Evolutionary conservation across 2,797 vertebrate species (phyloP).

Genomic region (Valencia hispanica): DNA sequence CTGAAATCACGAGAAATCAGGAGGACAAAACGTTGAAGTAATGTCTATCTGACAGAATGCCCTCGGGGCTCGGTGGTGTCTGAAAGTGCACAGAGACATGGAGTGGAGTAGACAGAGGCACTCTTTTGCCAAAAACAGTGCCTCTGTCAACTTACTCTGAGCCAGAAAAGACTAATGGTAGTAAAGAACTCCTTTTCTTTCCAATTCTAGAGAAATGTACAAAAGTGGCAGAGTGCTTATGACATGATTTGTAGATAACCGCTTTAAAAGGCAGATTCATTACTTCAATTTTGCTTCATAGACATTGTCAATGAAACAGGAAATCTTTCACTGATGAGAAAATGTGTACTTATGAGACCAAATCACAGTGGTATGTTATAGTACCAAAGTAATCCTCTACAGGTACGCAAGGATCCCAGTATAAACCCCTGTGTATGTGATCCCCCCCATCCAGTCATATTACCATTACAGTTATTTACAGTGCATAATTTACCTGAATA

Average conservation of each 20-base stretch:
- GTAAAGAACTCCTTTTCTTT: constrained; percentile 29
- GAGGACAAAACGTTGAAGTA: constrained; percentile 64
- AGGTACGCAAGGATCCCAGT: too few relatives aligned
- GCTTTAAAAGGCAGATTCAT: constrained; percentile 1
- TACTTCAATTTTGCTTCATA: constrained; percentile 1
- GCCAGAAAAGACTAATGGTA: constrained; percentile 43
- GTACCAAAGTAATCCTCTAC: too few relatives aligned
- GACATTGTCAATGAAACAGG: not conserved
- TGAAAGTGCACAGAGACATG: constrained; percentile 35
- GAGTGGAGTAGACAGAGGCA: constrained; percentile 27
- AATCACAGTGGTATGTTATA: not conserved
- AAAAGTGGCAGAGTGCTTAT: constrained; percentile 14
- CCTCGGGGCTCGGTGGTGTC: constrained; percentile 52
- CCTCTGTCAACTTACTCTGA: constrained; percentile 50
- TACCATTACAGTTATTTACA: too few relatives aligned
- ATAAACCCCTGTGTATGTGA: too few relatives aligned
- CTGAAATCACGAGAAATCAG: constrained; percentile 58
- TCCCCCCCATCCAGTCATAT: too few relatives aligned
- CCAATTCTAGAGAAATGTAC: constrained; percentile 1
- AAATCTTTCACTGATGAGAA: not conserved
- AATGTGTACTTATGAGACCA: not conserved
- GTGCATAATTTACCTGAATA: too few relatives aligned
- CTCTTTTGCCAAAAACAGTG: constrained; percentile 46
- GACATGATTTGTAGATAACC: constrained; percentile 23
- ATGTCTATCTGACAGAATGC: constrained; percentile 64